Evolutionary conservation across 64 coral and sea anemone species (phyloP).

Genomic region (Dendrophyllia cribrosa): DNA sequence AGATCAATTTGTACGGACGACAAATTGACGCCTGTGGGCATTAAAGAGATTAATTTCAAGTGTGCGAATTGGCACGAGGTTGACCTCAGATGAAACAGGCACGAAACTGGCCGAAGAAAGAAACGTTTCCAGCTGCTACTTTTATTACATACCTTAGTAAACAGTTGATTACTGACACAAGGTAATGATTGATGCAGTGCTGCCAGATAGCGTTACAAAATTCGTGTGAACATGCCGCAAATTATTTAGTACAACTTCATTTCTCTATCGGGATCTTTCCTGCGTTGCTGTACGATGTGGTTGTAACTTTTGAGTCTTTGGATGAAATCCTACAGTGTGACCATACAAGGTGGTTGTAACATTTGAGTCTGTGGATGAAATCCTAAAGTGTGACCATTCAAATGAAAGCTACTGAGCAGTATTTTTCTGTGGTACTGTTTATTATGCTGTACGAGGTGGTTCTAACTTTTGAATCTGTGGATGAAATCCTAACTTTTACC

Average conservation of each 20-base stretch:
- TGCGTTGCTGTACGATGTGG: too few relatives aligned
- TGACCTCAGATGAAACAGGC: not conserved
- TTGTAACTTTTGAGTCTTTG: too few relatives aligned
- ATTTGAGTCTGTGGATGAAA: too few relatives aligned
- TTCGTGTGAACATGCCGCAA: not conserved
- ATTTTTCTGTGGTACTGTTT: too few relatives aligned
- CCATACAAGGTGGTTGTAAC: too few relatives aligned
- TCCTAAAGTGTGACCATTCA: too few relatives aligned
- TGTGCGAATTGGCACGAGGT: not conserved
- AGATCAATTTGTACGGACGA: not conserved
- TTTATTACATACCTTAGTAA: not conserved
- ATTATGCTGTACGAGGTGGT: too few relatives aligned
- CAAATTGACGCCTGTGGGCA: not conserved
- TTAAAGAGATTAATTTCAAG: conserved; percentile 4
- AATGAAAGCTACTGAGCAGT: too few relatives aligned
- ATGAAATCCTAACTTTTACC: too few relatives aligned
- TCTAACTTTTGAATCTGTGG: too few relatives aligned
- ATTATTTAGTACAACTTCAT: not conserved
- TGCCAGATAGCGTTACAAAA: not conserved
- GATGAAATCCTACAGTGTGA: too few relatives aligned
- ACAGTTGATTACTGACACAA: not conserved
- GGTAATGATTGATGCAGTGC: not conserved
- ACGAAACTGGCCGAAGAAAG: not conserved
- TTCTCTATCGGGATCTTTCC: too few relatives aligned
- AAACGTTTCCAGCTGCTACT: not conserved